Evolutionary conservation across 2,797 vertebrate species (phyloP).

Genomic region (Lateolabrax maculatus): DNA sequence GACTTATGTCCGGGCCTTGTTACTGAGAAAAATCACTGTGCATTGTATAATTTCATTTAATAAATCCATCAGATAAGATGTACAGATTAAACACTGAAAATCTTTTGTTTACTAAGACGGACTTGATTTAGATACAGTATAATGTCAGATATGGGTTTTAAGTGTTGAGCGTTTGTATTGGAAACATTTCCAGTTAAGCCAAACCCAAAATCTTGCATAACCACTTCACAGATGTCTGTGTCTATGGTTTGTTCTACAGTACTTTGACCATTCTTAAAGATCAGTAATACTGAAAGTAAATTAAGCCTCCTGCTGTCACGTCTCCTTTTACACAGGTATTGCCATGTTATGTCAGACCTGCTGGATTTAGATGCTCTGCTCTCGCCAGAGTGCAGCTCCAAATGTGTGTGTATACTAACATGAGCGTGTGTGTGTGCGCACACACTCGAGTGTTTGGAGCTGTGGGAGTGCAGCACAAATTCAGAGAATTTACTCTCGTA

Average conservation of each 20-base stretch:
- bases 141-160: slow-evolving; percentile 14
- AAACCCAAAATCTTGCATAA: slow-evolving; percentile 25
- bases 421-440: slow-evolving; percentile 3
- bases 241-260: slow-evolving; percentile 4
- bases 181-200: slow-evolving; percentile 28
- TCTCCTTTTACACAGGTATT: slow-evolving; percentile 74
- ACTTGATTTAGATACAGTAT: slow-evolving; percentile 1
- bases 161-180: slow-evolving; percentile 3
- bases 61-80: slow-evolving; percentile 26
- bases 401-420: slow-evolving; percentile 23
- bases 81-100: slow-evolving; percentile 9
- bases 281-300: slow-evolving; percentile 29
- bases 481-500: slow-evolving; percentile 27
- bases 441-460: not conserved
- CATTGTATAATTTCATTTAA: slow-evolving; percentile 26
- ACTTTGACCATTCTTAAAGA: slow-evolving; percentile 13
- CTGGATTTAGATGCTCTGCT: slow-evolving; percentile 48
- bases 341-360: slow-evolving; percentile 63
- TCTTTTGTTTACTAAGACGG: slow-evolving; percentile 4
- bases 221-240: slow-evolving; percentile 21
- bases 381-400: slow-evolving; percentile 36
- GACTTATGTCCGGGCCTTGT: slow-evolving; percentile 17
- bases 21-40: slow-evolving; percentile 15
- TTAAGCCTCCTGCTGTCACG: slow-evolving; percentile 39
- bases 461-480: slow-evolving; percentile 38